Base-by-base conservation (phyloP, 2,888 invertebrate species). In the Lottia scabra region DNA sequence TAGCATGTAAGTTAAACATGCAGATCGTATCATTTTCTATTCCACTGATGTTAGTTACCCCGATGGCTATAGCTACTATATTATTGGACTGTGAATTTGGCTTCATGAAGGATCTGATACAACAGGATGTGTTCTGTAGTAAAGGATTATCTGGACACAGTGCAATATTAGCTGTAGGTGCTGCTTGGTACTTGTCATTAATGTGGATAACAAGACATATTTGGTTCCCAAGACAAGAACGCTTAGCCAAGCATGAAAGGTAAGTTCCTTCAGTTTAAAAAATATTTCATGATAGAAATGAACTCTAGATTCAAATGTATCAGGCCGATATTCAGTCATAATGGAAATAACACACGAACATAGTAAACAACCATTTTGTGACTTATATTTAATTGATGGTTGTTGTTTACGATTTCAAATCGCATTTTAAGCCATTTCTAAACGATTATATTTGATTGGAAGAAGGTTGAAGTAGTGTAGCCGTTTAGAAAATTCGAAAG, bases 1-100 rank as follows among this genome's bases (percentile, higher is more conserved):
- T 91, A 73, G 90, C 91, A 2, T 92, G 92, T 80, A 90, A 90
- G 79, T 87, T 91, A 46, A 84, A 86, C 70, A 89, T 91, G 80
- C 91, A 91, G 81, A 83, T 81, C 6, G 80, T 90, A 63, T 88
- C 90, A 63, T 91, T 89, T 77, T 85, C 89, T 8, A 74, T 90
- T 15, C 90, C 91, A 0, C 78, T 91, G 4, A 76, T 84, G 19
- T 74, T 91, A 43, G 84, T 90, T 1, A 86, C 89, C 0, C 91
- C 91, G 3, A 73, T 88, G 13, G 74, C 81, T 12, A 71, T 81
- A 2, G 44, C 68, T 3, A 48, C 81, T 10, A 70, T 76, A 10
- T 46, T 67, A 10, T 38, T 80, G 1, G 76, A 80, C 12, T 78
- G 80, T 62, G 23, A 75, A 19, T n/a, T 45, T 19, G 48, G 68